phyloP scores from a whole-genome alignment of 2,888 invertebrate genomes.

The Luffia ferchaultella region DNA sequence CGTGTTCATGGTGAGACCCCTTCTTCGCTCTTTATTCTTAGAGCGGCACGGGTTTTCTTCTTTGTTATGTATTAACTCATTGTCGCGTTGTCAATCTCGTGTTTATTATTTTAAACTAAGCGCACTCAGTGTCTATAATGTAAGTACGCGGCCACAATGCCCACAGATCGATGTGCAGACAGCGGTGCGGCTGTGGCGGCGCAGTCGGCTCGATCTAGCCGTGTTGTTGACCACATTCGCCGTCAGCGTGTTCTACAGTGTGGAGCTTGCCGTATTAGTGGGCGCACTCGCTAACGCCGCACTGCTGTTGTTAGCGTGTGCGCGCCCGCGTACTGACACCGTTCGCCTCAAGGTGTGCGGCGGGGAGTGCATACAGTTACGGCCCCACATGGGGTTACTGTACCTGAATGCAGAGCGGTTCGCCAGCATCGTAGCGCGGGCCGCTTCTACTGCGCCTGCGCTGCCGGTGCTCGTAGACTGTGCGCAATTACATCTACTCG shows the following conservation, averaged over 20 bases:
- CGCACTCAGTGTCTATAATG: too few species aligned
- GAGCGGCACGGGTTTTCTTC: neutral
- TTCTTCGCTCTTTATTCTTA: too few species aligned
- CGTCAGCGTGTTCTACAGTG: slow-evolving; percentile 72
- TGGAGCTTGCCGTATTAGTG: slow-evolving; percentile 81
- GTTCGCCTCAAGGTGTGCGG: slow-evolving; percentile 39
- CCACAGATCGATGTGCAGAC: slow-evolving; percentile 62
- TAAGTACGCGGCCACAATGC: neutral
- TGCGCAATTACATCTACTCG: slow-evolving; percentile 67
- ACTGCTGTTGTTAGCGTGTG: slow-evolving; percentile 71
- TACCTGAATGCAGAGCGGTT: slow-evolving; percentile 77
- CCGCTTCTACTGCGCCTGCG: slow-evolving; percentile 50
- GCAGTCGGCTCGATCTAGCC: slow-evolving; percentile 68
- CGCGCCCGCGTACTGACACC: slow-evolving; percentile 65
- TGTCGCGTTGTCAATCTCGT: neutral
- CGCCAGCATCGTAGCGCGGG: slow-evolving; percentile 59
- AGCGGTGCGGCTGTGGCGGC: slow-evolving; percentile 59
- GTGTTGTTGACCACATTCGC: slow-evolving; percentile 71
- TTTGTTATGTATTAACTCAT: neutral
- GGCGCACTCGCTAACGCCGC: slow-evolving; percentile 73
- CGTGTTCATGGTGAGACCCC: slow-evolving; percentile 73
- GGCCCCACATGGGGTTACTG: slow-evolving; percentile 72
- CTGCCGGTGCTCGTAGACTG: slow-evolving; percentile 70
- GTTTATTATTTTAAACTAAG: neutral
- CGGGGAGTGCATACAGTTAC: slow-evolving; percentile 63